Conservation (phyloP, 2,888 invertebrate species). For the Drosophila pegasa region DNA sequence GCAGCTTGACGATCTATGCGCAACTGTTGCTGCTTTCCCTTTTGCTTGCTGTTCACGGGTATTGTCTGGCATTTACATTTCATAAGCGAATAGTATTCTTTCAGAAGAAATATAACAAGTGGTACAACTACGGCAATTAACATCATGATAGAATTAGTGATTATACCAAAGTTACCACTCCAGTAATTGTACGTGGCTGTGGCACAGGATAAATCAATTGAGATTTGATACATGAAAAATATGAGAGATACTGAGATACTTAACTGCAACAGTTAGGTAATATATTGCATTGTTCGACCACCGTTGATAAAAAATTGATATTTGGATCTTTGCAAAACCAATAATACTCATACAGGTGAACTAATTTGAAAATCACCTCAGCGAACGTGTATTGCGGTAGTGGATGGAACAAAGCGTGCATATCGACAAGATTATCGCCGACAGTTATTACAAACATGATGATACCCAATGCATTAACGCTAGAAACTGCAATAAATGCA, state of each 20-base stretch:
- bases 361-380: slow-evolving; percentile 48
- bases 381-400: slow-evolving; percentile 45
- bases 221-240: background rate
- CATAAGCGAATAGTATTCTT: slow-evolving; percentile 7
- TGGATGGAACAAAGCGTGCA: background rate
- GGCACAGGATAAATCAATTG: background rate
- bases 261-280: slow-evolving; percentile 69
- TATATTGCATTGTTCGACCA: slow-evolving; percentile 37
- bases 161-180: slow-evolving; percentile 7
- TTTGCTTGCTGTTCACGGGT: background rate
- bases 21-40: background rate
- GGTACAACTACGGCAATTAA: background rate
- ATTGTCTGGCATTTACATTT: slow-evolving; percentile 1
- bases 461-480: slow-evolving; percentile 40
- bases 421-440: background rate
- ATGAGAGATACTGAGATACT: slow-evolving; percentile 28
- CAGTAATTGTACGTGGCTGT: slow-evolving; percentile 29
- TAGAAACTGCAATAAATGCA: slow-evolving; percentile 34
- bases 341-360: slow-evolving; percentile 32
- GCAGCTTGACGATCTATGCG: background rate
- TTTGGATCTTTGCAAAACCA: slow-evolving; percentile 42
- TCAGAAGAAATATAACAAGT: slow-evolving; percentile 6
- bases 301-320: slow-evolving; percentile 40
- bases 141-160: slow-evolving; percentile 19
- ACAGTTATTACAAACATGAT: slow-evolving; percentile 30